These are phyloP conservation scores for Noctua janthina DNA, from an alignment of 2,888 invertebrate species.

Conservation along the genomic window DNA sequence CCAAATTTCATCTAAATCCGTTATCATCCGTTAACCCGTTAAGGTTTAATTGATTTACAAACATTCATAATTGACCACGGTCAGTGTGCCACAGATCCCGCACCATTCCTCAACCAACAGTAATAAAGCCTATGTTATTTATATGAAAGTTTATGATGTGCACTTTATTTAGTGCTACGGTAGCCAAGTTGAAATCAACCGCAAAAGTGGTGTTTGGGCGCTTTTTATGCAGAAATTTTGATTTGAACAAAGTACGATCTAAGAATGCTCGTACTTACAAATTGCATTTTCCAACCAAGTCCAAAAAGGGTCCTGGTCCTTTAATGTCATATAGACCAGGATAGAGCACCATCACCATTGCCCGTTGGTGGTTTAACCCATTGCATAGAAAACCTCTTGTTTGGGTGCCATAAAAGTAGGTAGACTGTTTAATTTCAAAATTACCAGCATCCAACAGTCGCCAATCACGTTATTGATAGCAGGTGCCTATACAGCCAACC, in stretches of 20 bases:
- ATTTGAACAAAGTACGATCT: not conserved
- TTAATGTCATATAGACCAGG: not conserved
- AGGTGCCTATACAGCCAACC: not conserved
- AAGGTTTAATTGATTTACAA: not conserved
- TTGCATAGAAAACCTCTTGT: not conserved
- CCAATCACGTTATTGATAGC: not conserved
- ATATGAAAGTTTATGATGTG: not conserved
- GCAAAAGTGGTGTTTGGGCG: not conserved
- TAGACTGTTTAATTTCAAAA: not conserved
- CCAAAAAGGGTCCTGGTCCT: not conserved
- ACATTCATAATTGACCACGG: not conserved
- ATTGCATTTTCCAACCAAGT: not conserved
- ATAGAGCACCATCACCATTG: not conserved
- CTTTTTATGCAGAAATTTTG: too few relatives aligned
- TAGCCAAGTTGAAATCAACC: not conserved
- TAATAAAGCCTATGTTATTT: too few relatives aligned
- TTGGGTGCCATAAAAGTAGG: not conserved
- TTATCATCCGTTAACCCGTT: too few relatives aligned
- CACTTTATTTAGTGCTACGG: not conserved
- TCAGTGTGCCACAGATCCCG: not conserved
- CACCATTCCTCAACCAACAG: too few relatives aligned
- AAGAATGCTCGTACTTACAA: not conserved
- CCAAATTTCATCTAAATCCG: not conserved
- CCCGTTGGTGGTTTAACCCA: not conserved
- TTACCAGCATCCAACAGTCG: not conserved